Evolutionary conservation across 2,113 vertebrate genomes (phyloP).

Genomic region (Donacobius atricapilla): DNA sequence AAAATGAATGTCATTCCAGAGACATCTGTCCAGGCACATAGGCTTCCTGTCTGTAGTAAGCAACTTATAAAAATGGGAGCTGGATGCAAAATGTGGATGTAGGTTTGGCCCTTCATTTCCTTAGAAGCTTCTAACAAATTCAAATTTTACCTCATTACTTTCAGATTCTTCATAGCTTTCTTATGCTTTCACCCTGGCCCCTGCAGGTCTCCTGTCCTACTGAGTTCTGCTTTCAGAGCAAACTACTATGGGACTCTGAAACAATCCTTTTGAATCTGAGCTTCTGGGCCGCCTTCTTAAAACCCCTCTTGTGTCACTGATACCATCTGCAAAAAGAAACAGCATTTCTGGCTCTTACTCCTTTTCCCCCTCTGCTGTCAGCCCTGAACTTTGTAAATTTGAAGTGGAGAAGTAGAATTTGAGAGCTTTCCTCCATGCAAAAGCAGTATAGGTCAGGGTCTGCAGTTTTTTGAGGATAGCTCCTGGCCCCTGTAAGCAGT

Average conservation of each 20-base stretch:
- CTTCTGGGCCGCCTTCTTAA: background rate
- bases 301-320: background rate
- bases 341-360: background rate
- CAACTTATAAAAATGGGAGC: background rate
- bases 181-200: background rate
- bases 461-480: background rate
- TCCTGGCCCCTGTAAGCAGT: background rate
- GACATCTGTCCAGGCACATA: background rate
- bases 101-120: background rate
- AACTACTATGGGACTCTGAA: background rate
- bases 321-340: background rate
- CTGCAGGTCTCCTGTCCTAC: background rate
- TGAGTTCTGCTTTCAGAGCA: background rate
- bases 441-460: background rate
- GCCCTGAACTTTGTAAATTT: background rate
- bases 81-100: background rate
- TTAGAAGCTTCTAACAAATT: background rate
- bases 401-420: background rate
- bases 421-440: background rate
- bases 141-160: background rate
- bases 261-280: background rate
- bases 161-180: background rate
- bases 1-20: background rate
- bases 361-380: background rate
- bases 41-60: background rate